Evolutionary conservation across 2,113 vertebrate species (phyloP).

Genomic region (Dromaius novaehollandiae): DNA sequence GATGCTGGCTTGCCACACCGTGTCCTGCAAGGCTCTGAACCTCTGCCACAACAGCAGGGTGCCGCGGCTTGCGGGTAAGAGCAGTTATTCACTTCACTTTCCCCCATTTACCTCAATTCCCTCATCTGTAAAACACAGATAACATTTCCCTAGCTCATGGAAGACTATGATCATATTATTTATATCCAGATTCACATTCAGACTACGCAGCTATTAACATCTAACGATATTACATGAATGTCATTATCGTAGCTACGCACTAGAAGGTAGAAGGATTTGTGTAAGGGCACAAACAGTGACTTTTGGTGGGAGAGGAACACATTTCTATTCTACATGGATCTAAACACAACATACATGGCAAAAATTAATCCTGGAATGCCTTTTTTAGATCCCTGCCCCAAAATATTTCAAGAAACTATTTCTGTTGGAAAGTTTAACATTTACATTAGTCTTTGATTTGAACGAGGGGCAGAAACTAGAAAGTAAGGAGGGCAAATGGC

Average conservation of each 20-base stretch:
- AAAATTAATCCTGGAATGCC: neutral
- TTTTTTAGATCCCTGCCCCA: neutral
- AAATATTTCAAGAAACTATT: neutral
- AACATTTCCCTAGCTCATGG: neutral
- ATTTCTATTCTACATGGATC: neutral
- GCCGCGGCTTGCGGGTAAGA: neutral
- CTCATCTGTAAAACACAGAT: neutral
- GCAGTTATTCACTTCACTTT: neutral
- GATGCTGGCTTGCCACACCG: accelerated
- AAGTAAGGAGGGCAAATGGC: neutral
- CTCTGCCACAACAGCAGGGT: neutral
- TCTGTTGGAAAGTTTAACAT: constrained; percentile 4
- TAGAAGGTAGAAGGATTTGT: constrained; percentile 27
- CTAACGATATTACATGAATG: constrained; percentile 17
- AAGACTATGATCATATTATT: neutral
- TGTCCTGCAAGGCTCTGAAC: neutral
- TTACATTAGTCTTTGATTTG: neutral
- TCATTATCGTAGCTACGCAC: constrained; percentile 10
- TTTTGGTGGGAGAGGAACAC: accelerated
- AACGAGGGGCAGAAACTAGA: neutral
- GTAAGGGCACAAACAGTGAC: constrained; percentile 5
- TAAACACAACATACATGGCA: neutral
- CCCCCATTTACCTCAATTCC: neutral
- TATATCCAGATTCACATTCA: constrained; percentile 9
- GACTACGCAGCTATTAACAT: constrained; percentile 25